Conservation (phyloP, 2,888 invertebrate genomes). For the Hemicrepidius hirtus region DNA sequence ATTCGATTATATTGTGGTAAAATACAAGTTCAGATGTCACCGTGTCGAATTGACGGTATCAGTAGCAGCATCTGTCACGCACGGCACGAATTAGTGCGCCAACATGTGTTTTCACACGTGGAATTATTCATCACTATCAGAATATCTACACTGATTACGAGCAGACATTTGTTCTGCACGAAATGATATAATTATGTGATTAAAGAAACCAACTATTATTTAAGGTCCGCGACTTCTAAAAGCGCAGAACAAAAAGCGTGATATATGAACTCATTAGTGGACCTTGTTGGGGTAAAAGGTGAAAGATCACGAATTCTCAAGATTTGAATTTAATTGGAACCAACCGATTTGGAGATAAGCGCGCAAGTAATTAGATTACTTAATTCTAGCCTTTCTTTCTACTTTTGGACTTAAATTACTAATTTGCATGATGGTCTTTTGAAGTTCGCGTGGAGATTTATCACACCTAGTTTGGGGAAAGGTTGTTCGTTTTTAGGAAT, state of each 20-base stretch:
- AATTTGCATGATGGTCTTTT: conserved; percentile 59
- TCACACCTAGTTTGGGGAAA: conserved; percentile 24
- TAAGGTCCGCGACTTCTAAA: conserved; percentile 45
- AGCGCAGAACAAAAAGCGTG: conserved; percentile 21
- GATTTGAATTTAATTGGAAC: conserved; percentile 57
- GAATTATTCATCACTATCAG: conserved; percentile 66
- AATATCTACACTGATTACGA: conserved; percentile 63
- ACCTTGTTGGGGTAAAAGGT: conserved; percentile 43
- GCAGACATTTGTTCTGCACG: conserved; percentile 64
- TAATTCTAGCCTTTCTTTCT: conserved; percentile 45
- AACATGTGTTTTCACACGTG: conserved; percentile 69
- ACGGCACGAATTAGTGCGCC: conserved; percentile 68
- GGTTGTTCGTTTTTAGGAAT: not conserved
- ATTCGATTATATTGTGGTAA: conserved; percentile 42
- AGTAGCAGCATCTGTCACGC: conserved; percentile 68
- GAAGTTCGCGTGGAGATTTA: conserved; percentile 26
- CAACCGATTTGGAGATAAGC: conserved; percentile 53
- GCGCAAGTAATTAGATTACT: conserved; percentile 43
- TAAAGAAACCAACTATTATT: conserved; percentile 62
- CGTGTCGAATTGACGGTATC: conserved; percentile 61
- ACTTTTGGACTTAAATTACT: conserved; percentile 58
- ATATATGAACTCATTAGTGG: conserved; percentile 51
- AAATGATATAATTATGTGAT: conserved; percentile 69
- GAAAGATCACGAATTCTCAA: conserved; percentile 44
- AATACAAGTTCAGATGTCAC: conserved; percentile 58